Evolutionary conservation across 2,797 vertebrate genomes (phyloP), one percentile per base, ranked within the genome.

Genomic region (Melopsittacus undulatus): DNA sequence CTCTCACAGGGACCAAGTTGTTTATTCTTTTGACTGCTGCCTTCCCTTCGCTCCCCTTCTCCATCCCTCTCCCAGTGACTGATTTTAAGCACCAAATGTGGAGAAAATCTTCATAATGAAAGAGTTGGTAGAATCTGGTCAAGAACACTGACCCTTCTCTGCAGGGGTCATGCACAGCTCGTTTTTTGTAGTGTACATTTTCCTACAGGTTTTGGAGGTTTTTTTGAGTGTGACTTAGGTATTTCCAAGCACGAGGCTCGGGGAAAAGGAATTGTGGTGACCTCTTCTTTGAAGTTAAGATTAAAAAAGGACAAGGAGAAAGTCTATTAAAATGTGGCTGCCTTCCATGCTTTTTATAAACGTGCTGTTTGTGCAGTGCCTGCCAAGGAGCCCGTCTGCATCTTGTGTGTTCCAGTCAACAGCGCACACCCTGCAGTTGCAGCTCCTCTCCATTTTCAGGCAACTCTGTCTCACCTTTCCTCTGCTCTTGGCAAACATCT

Each of bases 201-300:
- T 85, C 10, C 7, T 61, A 11, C 32, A 59, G n/a, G 56, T 36
- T 36, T 59, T 59, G n/a, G 23, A 36, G 56, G n/a, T 8, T 32
- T 57, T 57, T 69, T 66, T 70, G 13, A 62, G 7, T 68, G 45
- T 63, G 6, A 51, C 49, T 83, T 90, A 42, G 46, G 20, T 82
- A 61, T 64, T 93, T 92, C 32, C 78, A 93, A 92, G 61, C 74
- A 63, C 20, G 30, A 87, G 78, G 23, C 56, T 87, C 2, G 1
- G 43, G 23, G 46, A 19, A 89, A 76, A 94, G 52, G 73, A 83
- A 79, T 77, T 70, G 23, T 77, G 72, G 56, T 94, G 70, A 95
- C 88, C 86, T 90, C 92, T 87, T 84, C 90, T 95, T 95, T 95
- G 89, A 95, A 92, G 78, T 85, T 87, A 48, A 66, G 72, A 85